Evolutionary conservation across 2,888 invertebrate species (phyloP), one percentile per base, ranked within the genome.

Genomic region (Troides helena): DNA sequence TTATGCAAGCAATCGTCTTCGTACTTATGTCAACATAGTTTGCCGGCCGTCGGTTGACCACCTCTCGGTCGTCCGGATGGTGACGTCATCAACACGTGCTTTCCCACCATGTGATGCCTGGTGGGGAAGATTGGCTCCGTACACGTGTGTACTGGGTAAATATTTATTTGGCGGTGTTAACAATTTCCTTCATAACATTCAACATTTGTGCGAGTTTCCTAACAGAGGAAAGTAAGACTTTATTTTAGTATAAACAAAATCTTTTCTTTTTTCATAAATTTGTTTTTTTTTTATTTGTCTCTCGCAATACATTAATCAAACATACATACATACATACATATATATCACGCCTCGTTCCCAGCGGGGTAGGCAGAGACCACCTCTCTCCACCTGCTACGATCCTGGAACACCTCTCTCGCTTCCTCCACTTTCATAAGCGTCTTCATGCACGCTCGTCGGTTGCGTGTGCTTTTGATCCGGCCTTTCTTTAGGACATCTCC

Each of bases 1-100:
- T 64, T 68, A 60, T 69, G 65, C 65, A 65, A 65, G 57, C 36
- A 57, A 21, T 43, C 65, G 57, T 62, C 43, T 57, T 39, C 23
- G 18, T 18, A 25, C 36, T 65, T 39, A 65, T 25, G 65, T 65
- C 65, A 67, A 57, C 67, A 66, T 57, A 46, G 62, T 21, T 57
- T 46, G 61, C 46, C 8, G 62, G 56, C 36, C 60, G 17, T 62
- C 43, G 18, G 36, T 50, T 65, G 61, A 69, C 65, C 69, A 69
- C n/a, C 62, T 39, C 57, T 46, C 36, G 53, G 50, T 43, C 21
- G 60, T 53, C 18, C 36, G 56, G 50, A 30, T 46, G 65, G 39
- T 62, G 56, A 62, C 70, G 46, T 65, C 57, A 66, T 18, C 12
- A 46, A 61, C 65, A 70, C 58, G 65, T 66, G 69, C 36, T 46